phyloP scores from a whole-genome alignment of 2,888 invertebrate species.

The Horisme vitalbata region DNA sequence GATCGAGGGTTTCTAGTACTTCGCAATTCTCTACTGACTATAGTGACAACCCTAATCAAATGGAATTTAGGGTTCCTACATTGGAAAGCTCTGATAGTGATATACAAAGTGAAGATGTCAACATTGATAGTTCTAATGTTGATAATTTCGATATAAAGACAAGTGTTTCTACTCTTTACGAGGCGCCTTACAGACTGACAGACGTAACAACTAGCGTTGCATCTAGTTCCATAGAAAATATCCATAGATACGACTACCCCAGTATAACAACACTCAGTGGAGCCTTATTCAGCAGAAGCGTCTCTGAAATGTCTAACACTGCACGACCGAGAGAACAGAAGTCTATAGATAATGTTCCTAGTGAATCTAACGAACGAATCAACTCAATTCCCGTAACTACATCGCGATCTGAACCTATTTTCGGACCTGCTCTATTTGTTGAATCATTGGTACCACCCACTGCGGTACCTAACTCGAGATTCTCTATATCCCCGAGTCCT shows the following conservation, averaged over 20 bases:
- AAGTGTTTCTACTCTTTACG: background rate
- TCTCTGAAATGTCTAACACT: conserved; percentile 10
- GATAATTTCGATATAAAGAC: too few species aligned
- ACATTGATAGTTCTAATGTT: background rate
- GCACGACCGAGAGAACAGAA: too few species aligned
- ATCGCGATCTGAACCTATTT: conserved; percentile 11
- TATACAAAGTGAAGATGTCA: too few species aligned
- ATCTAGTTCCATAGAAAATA: background rate
- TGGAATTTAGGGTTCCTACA: too few species aligned
- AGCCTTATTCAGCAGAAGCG: conserved; percentile 13
- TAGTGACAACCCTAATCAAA: background rate
- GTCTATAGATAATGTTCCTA: too few species aligned
- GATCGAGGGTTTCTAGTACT: too few species aligned
- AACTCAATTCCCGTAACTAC: conserved; percentile 2
- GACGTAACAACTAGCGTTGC: too few species aligned
- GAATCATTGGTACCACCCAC: conserved; percentile 7
- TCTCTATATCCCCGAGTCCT: conserved; percentile 28
- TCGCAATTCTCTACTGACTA: background rate
- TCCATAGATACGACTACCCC: conserved; percentile 8
- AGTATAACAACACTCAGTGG: conserved; percentile 23
- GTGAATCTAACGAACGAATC: background rate
- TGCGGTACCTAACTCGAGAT: conserved; percentile 23
- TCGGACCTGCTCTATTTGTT: conserved; percentile 8
- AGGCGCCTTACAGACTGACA: background rate
- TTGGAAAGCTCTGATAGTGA: too few species aligned